Evolutionary conservation across 2,888 invertebrate species (phyloP).

Genomic region (Lutraria lutraria): DNA sequence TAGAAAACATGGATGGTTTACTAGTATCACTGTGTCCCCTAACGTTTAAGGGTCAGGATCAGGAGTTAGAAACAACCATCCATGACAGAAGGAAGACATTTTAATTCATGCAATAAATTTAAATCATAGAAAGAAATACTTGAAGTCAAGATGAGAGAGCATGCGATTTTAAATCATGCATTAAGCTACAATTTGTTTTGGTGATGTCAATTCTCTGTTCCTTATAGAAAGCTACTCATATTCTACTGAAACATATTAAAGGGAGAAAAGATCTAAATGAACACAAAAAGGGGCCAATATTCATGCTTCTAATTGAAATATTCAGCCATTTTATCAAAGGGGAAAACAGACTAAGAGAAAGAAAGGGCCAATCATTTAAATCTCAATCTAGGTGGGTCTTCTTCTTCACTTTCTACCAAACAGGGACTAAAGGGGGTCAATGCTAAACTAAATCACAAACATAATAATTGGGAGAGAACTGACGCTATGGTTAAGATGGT

Average conservation of each 20-base stretch:
- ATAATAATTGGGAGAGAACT: no score
- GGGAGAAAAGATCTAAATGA: neutral
- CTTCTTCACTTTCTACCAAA: no score
- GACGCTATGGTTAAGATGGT: no score
- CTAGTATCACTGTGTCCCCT: neutral
- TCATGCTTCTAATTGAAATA: no score
- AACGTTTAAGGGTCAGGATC: conserved; percentile 9
- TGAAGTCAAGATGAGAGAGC: neutral
- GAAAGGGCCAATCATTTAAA: no score
- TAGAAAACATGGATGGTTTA: neutral
- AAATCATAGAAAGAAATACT: neutral
- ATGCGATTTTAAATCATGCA: conserved; percentile 5
- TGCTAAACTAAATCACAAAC: no score
- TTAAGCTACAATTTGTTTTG: neutral
- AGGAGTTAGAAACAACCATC: neutral
- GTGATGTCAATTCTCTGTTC: neutral
- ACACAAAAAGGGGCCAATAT: no score
- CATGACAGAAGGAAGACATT: neutral
- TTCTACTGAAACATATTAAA: neutral
- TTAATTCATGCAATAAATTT: neutral
- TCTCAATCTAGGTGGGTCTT: no score
- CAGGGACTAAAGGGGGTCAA: no score
- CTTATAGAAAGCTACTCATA: neutral
- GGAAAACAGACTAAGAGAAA: no score
- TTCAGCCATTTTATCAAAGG: no score